Evolutionary conservation across 1,140 invertebrate species (phyloP).

Genomic region (Acromyrmex charruanus): DNA sequence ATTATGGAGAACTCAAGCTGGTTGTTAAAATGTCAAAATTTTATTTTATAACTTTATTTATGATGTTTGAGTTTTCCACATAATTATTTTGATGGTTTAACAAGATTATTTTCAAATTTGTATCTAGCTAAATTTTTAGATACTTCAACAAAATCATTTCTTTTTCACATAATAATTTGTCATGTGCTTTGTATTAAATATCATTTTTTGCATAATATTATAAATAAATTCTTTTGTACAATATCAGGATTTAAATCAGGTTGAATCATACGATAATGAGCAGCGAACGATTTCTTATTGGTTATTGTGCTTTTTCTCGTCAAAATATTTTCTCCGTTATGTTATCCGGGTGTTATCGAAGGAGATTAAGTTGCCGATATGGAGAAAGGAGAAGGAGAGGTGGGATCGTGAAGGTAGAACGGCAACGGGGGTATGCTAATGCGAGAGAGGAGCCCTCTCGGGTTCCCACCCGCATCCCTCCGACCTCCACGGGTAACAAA

Average conservation of each 20-base stretch:
- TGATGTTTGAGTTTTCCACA: too few species aligned
- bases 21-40: too few species aligned
- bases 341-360: slow-evolving; percentile 68
- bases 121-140: too few species aligned
- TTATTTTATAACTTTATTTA: too few species aligned
- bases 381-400: slow-evolving; percentile 73
- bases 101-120: too few species aligned
- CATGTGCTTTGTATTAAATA: neutral
- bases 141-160: too few species aligned
- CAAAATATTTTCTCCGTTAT: slow-evolving; percentile 39
- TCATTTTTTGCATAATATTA: neutral
- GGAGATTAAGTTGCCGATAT: slow-evolving; percentile 78
- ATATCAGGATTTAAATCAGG: neutral
- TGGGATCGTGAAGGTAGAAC: slow-evolving; percentile 58
- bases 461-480: slow-evolving; percentile 31
- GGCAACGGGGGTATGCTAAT: slow-evolving; percentile 78
- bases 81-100: too few species aligned
- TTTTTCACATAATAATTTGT: neutral
- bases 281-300: neutral
- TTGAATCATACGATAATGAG: slow-evolving; percentile 7
- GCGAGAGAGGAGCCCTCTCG: slow-evolving; percentile 69
- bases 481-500: slow-evolving; percentile 67
- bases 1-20: too few species aligned
- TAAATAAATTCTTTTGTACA: neutral
- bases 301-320: slow-evolving; percentile 3